A percentile compares a stretch with the other conserved stretches of the same genome.
These are phyloP conservation scores for Endotricha flammealis DNA, from an alignment of 2,888 invertebrate species.

Conservation along the genomic window DNA sequence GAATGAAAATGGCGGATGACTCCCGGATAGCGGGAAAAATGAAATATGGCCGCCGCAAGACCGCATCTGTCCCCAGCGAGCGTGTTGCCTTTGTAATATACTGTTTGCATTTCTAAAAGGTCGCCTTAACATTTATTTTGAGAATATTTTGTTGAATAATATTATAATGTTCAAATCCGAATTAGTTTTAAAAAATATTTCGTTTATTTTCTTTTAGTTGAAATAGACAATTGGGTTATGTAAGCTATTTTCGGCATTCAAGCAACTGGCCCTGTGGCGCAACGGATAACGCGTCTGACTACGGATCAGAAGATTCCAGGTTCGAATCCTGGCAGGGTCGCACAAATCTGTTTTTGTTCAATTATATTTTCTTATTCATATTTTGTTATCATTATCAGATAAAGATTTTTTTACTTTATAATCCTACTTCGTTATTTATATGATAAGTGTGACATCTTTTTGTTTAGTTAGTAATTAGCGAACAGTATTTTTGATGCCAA, in stretches of 20 bases:
- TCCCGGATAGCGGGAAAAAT: conserved; percentile 51
- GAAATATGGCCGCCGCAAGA: conserved; percentile 55
- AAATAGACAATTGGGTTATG: neutral
- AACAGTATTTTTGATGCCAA: no score
- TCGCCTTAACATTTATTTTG: neutral
- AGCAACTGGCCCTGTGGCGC: conserved; percentile 77
- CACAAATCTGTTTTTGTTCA: conserved; percentile 15
- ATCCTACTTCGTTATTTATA: no score
- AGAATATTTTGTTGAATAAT: conserved; percentile 3
- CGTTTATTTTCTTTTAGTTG: neutral
- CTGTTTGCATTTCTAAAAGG: conserved; percentile 6
- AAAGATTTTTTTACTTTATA: no score
- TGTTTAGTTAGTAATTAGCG: no score
- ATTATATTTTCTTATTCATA: no score
- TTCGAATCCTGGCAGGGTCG: conserved; percentile 82
- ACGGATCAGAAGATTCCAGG: conserved; percentile 85
- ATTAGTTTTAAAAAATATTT: no score
- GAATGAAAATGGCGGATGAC: conserved; percentile 50
- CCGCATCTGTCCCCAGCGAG: conserved; percentile 22
- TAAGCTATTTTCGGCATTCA: conserved; percentile 19
- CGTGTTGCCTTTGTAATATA: conserved; percentile 4
- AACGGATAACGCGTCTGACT: conserved; percentile 85
- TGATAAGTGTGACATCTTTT: no score
- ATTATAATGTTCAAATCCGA: no score
- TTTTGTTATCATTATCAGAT: no score